phyloP scores from a whole-genome alignment of 2,888 invertebrate species.

The Mactromeris polynyma region DNA sequence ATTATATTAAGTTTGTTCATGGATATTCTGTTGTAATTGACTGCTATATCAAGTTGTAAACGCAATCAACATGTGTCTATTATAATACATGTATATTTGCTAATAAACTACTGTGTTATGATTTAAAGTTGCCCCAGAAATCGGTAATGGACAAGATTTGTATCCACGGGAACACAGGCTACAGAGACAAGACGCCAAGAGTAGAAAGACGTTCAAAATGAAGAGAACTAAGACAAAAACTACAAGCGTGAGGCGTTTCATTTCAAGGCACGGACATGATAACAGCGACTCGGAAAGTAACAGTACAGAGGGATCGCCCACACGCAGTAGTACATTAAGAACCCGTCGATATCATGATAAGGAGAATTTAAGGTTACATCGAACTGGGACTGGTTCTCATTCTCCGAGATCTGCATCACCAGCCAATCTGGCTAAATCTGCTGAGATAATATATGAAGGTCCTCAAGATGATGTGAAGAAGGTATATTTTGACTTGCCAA shows the following conservation, averaged over 20 bases:
- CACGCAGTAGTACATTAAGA: constrained; percentile 39
- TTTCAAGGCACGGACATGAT: constrained; percentile 73
- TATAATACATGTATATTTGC: no score
- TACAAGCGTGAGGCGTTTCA: constrained; percentile 73
- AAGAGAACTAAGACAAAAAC: constrained; percentile 83
- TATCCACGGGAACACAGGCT: constrained; percentile 89
- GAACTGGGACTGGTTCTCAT: constrained; percentile 60
- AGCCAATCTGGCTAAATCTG: constrained; percentile 74
- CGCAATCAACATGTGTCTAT: no score
- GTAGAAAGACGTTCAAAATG: constrained; percentile 95
- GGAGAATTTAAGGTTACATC: constrained; percentile 57
- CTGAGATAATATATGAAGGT: constrained; percentile 79
- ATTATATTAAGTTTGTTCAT: no score
- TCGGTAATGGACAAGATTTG: constrained; percentile 62
- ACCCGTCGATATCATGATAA: constrained; percentile 49
- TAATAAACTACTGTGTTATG: background rate
- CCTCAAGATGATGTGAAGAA: constrained; percentile 70
- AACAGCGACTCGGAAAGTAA: constrained; percentile 75
- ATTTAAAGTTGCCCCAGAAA: constrained; percentile 21
- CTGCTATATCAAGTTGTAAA: no score
- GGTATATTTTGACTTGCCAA: constrained; percentile 40
- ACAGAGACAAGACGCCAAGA: constrained; percentile 97
- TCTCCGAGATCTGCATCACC: constrained; percentile 62
- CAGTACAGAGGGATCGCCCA: constrained; percentile 75
- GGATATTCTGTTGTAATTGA: no score